Evolutionary conservation across 2,113 vertebrate genomes (phyloP).

Genomic region (Gallinago paraguaiae): DNA sequence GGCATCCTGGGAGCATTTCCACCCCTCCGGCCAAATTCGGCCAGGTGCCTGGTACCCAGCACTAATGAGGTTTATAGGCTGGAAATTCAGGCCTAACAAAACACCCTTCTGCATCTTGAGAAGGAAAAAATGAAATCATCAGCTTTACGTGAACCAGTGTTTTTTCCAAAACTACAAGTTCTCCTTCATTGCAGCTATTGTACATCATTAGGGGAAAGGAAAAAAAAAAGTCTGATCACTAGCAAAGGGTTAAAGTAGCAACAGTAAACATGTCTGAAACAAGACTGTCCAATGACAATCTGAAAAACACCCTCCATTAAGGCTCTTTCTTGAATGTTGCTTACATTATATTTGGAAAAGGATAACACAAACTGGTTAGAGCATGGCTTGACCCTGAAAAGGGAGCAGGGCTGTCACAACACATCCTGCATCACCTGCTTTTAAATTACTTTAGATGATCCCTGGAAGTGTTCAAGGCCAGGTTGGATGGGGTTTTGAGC

Average conservation of each 20-base stretch:
- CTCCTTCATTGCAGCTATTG: not conserved
- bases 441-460: not conserved
- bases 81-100: not conserved
- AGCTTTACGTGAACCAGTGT: not conserved
- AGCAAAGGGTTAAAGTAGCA: not conserved
- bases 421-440: not conserved
- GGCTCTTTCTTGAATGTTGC: not conserved
- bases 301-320: not conserved
- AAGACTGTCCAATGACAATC: not conserved
- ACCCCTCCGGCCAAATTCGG: not conserved
- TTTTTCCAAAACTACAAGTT: slow-evolving; percentile 7
- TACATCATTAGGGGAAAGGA: not conserved
- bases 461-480: not conserved
- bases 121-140: not conserved
- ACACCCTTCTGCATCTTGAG: not conserved
- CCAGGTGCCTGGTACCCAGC: not conserved
- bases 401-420: not conserved
- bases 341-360: not conserved
- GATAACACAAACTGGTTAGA: slow-evolving; percentile 10
- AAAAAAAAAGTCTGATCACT: not conserved
- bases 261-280: not conserved
- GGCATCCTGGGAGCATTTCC: not conserved
- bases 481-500: not conserved
- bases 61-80: not conserved
- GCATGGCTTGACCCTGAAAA: not conserved